A percentile compares a stretch with the other conserved stretches of the same genome.
Evolutionary conservation across 2,797 vertebrate genomes (phyloP).

Genomic region (Smutsia temminckii): DNA sequence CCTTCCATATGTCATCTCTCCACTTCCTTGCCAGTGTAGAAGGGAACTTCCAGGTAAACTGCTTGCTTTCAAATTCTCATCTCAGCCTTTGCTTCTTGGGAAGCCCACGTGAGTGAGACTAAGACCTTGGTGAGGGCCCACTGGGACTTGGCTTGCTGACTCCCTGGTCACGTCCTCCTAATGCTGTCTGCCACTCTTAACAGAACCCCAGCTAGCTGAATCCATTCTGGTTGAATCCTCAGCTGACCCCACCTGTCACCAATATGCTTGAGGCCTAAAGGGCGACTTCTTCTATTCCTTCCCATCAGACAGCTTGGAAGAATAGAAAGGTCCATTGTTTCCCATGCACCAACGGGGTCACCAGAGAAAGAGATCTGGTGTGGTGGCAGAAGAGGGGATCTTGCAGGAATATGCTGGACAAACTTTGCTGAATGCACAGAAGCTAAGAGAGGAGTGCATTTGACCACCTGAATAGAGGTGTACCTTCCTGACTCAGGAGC

Average conservation of each 20-base stretch:
- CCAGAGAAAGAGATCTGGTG: neutral
- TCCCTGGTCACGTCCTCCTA: too few relatives aligned
- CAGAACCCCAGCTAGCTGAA: neutral
- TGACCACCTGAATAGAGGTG: neutral
- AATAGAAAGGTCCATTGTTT: neutral
- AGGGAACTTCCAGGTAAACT: neutral
- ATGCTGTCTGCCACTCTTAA: neutral
- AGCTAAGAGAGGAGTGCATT: neutral
- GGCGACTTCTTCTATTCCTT: neutral
- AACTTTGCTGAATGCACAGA: neutral
- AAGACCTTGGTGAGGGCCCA: neutral
- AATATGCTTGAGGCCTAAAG: neutral
- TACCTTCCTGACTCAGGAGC: neutral
- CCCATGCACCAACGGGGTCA: neutral
- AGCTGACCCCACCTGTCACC: neutral
- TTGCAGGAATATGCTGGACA: neutral
- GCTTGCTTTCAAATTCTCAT: neutral
- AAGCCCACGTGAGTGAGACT: neutral
- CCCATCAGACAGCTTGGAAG: neutral
- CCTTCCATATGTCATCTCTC: neutral
- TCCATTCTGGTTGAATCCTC: neutral
- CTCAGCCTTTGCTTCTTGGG: neutral
- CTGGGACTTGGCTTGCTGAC: neutral
- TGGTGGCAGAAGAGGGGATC: neutral
- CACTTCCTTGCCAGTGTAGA: neutral